Evolutionary conservation across 2,797 vertebrate genomes (phyloP).

Genomic region (Uromys caudimaculatus): DNA sequence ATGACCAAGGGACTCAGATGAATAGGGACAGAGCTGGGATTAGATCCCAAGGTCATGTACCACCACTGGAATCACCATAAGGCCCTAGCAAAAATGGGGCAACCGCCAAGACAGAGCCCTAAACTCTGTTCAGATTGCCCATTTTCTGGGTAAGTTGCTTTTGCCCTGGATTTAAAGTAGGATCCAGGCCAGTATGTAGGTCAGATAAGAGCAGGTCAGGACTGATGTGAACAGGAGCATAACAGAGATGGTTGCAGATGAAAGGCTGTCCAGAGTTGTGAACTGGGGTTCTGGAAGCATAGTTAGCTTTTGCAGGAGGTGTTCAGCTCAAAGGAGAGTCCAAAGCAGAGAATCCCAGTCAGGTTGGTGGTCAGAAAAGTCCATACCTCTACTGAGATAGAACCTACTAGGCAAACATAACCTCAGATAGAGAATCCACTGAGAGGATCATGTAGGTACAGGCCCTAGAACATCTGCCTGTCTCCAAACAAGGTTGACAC

Average conservation of each 20-base stretch:
- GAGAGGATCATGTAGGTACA: background rate
- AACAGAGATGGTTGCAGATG: accelerated
- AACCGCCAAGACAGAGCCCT: accelerated
- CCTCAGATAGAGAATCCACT: background rate
- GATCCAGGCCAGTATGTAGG: background rate
- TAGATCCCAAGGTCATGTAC: background rate
- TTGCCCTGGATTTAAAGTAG: background rate
- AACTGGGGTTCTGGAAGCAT: background rate
- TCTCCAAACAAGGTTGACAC: background rate
- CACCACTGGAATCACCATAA: background rate
- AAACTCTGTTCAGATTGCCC: accelerated
- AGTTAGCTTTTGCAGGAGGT: background rate
- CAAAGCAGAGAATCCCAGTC: background rate
- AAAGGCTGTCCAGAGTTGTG: background rate
- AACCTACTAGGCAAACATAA: background rate
- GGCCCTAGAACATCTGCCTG: no score
- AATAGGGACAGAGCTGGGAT: background rate
- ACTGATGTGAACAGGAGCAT: accelerated
- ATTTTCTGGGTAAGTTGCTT: no score
- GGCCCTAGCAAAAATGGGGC: background rate
- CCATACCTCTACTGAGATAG: background rate
- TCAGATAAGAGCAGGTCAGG: background rate
- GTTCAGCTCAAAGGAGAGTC: background rate
- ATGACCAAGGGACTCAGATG: background rate
- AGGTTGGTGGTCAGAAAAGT: background rate